Percentiles rank a stretch among this genome's conserved stretches.
Evolutionary conservation across 2,888 invertebrate genomes (phyloP).

Genomic region (Pecten maximus): DNA sequence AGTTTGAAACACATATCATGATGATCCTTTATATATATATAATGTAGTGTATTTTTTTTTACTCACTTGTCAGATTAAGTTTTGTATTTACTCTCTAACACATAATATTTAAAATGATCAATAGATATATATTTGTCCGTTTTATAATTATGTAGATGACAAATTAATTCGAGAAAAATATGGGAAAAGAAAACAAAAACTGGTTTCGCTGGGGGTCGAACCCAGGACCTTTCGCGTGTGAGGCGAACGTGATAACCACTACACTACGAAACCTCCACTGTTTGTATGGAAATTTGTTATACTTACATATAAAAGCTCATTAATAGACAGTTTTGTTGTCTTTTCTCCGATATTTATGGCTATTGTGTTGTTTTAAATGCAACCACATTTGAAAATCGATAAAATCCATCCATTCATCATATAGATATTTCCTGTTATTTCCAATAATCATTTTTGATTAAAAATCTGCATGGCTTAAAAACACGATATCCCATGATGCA

Average conservation of each 20-base stretch:
- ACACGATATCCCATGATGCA: slow-evolving; percentile 5
- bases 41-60: too few species aligned
- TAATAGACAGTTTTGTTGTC: neutral
- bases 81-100: too few species aligned
- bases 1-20: too few species aligned
- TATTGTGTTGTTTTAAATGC: slow-evolving; percentile 38
- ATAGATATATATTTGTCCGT: too few species aligned
- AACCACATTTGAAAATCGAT: neutral
- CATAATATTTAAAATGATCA: too few species aligned
- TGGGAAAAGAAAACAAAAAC: slow-evolving; percentile 43
- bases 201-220: slow-evolving; percentile 94
- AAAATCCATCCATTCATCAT: neutral
- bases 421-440: too few species aligned
- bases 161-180: too few species aligned
- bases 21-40: too few species aligned
- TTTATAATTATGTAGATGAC: too few species aligned
- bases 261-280: slow-evolving; percentile 64
- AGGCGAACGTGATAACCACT: slow-evolving; percentile 96
- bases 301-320: slow-evolving; percentile 24
- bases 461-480: slow-evolving; percentile 3
- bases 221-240: slow-evolving; percentile 95
- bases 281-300: too few species aligned
- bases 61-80: too few species aligned
- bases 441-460: neutral
- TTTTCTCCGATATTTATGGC: neutral